These are phyloP conservation scores for Sebastes minor DNA, from an alignment of 2,797 vertebrate species.

Conservation along the genomic window DNA sequence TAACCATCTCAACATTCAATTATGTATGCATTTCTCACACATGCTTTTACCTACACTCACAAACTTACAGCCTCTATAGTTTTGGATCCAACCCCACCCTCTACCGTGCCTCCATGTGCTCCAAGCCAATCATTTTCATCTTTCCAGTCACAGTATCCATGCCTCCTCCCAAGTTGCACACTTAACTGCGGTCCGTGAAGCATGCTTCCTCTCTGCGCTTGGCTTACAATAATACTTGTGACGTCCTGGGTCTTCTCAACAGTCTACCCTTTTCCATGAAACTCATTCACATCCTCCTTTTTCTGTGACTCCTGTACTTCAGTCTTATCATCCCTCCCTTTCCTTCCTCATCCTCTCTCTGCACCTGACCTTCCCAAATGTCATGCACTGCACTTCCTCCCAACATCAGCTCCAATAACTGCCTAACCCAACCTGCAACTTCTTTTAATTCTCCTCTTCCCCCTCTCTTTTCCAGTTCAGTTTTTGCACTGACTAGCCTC, in stretches of 20 bases:
- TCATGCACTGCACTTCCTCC: constrained; percentile 1
- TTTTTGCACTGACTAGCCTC: background rate
- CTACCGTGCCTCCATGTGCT: background rate
- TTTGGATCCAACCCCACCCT: background rate
- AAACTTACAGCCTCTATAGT: constrained; percentile 1
- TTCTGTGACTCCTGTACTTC: constrained; percentile 4
- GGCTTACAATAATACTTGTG: constrained; percentile 14
- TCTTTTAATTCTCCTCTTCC: constrained; percentile 8
- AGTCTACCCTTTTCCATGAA: constrained; percentile 6
- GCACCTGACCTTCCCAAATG: constrained; percentile 9
- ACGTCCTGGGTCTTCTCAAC: background rate
- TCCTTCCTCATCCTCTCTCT: constrained; percentile 15
- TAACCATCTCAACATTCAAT: constrained; percentile 4
- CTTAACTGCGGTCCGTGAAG: constrained; percentile 9
- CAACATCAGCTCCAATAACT: constrained; percentile 3
- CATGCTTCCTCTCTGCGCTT: constrained; percentile 14
- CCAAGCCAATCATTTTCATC: constrained; percentile 9
- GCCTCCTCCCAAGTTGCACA: constrained; percentile 26
- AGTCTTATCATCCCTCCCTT: constrained; percentile 17
- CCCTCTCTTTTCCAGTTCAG: background rate
- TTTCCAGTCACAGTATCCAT: constrained; percentile 1
- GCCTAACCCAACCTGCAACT: background rate
- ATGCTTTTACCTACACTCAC: background rate
- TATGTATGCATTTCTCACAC: constrained; percentile 13
- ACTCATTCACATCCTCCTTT: constrained; percentile 32